Percentiles rank a stretch among this genome's conserved stretches.
Conservation (phyloP, 2,797 vertebrate species). For the Anolis apletophallus region DNA sequence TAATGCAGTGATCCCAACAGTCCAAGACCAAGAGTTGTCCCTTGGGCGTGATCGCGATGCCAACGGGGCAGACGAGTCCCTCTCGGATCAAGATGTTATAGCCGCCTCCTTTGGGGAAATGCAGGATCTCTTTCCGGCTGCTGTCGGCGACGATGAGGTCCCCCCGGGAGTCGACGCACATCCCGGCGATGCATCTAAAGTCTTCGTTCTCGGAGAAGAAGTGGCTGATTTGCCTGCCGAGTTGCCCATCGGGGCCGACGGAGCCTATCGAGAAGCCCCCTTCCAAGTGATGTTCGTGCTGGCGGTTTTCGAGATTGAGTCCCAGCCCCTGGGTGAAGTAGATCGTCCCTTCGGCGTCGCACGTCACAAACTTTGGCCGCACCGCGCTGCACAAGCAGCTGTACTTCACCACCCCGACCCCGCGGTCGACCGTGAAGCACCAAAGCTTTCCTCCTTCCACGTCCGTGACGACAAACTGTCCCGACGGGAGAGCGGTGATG, state of each 20-base stretch:
- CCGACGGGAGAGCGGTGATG: constrained; percentile 91
- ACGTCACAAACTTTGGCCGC: constrained; percentile 96
- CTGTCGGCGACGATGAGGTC: constrained; percentile 96
- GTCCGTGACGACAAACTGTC: constrained; percentile 95
- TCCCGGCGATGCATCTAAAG: constrained; percentile 97
- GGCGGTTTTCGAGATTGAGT: constrained; percentile 92
- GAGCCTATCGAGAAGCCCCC: constrained; percentile 97
- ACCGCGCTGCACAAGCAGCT: constrained; percentile 93
- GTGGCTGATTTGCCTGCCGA: constrained; percentile 95
- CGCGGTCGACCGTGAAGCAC: constrained; percentile 93
- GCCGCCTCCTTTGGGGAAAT: constrained; percentile 95
- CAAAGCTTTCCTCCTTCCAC: constrained; percentile 97
- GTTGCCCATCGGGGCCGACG: constrained; percentile 89
- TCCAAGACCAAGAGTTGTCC: constrained; percentile 96
- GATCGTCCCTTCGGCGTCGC: constrained; percentile 90
- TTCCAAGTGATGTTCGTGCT: constrained; percentile 94
- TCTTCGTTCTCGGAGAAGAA: constrained; percentile 97
- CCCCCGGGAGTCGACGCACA: constrained; percentile 94
- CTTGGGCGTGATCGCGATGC: constrained; percentile 94
- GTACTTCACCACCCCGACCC: constrained; percentile 92
- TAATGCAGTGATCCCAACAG: constrained; percentile 98
- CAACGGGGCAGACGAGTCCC: constrained; percentile 92
- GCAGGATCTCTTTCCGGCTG: constrained; percentile 93
- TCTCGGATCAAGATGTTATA: constrained; percentile 92
- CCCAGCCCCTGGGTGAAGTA: constrained; percentile 97